Base-by-base conservation (phyloP, 1,140 invertebrate genomes). In the Planococcus citri region DNA sequence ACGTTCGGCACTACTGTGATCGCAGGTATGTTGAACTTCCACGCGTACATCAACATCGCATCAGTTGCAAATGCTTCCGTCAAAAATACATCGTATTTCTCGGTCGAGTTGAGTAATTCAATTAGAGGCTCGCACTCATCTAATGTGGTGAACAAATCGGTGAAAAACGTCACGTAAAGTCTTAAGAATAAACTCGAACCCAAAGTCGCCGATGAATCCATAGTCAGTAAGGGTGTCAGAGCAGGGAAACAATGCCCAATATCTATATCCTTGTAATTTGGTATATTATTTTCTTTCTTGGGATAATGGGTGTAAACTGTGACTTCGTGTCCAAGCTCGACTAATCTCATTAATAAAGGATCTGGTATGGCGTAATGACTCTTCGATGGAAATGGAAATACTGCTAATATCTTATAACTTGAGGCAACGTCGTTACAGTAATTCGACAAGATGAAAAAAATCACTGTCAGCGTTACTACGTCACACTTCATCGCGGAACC, bases 1-100 rank as follows among this genome's bases (percentile, higher is more conserved):
- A 80, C 77, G 64, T 82, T 81, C 1, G 85, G 83, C 71, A 79
- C 80, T 3, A 84, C 71, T 0, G 80, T 78, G 1, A 90, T 82
- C 1, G 85, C 78, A 0, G 87, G 87, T 21, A 71, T 71, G 20
- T 73, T 70, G 51, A 72, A 72, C 38, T 70, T 72, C 71, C 79
- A 73, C 0, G 76, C 76, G 33, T 78, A 75, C 0, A 73, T 73
- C 3, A 74, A 37, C 21, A 73, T 72, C 6, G 71, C 37, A 27
- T 75, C 74, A 0, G 69, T 72, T n/a, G 71, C 70, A 64, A 76
- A 77, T 9, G 73, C 70, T 71, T 76, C 75, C 3, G 73, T 72
- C 8, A 78, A 69, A n/a, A 78, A 33, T 33, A 78, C 67, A 72
- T 79, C 77, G 69, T 73, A 78, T 8, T 69, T 68, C 74, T 68